Evolutionary conservation across 2,888 invertebrate species (phyloP), one percentile per base, ranked within the genome.

Genomic region (Anagyrus pseudococci): DNA sequence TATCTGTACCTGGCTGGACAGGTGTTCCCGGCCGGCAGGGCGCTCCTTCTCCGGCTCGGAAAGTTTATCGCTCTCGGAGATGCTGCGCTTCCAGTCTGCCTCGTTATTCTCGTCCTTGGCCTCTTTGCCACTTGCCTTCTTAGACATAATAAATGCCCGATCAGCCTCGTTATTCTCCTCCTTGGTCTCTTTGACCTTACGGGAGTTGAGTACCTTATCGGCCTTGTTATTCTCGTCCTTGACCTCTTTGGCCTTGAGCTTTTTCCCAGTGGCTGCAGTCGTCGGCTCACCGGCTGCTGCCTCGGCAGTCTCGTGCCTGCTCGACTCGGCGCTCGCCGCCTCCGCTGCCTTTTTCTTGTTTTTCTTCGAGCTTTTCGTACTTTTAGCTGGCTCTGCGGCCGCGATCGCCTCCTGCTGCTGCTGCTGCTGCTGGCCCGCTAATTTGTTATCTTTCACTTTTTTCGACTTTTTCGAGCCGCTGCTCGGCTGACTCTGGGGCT

Each of bases 181-280:
- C 70, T 70, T n/a, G n/a, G n/a, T n/a, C n/a, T n/a, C n/a, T n/a
- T n/a, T n/a, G n/a, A n/a, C n/a, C n/a, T n/a, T n/a, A n/a, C n/a
- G n/a, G n/a, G n/a, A n/a, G n/a, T n/a, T n/a, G n/a, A n/a, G 33
- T 61, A 74, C 79, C 69, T 78, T 80, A 67, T 80, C 79, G 22
- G 77, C 75, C 67, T 81, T 80, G 69, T 77, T 78, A 64, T 74
- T 77, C 70, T 81, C 79, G 54, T 81, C 80, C 71, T 82, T 81
- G 41, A 72, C 73, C 65, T 80, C 79, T 65, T 65, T 65, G n/a
- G 72, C 72, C 52, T 75, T 76, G 53, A 67, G 69, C 41, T 72
- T 71, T 47, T 71, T 71, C 26, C 67, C 64, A 22, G 10, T 37
- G n/a, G 20, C 20, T 44, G 48, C 49, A 49, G 26, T 23, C 41